phyloP scores from a whole-genome alignment of 2,888 invertebrate genomes.

The Callosobruchus maculatus region DNA sequence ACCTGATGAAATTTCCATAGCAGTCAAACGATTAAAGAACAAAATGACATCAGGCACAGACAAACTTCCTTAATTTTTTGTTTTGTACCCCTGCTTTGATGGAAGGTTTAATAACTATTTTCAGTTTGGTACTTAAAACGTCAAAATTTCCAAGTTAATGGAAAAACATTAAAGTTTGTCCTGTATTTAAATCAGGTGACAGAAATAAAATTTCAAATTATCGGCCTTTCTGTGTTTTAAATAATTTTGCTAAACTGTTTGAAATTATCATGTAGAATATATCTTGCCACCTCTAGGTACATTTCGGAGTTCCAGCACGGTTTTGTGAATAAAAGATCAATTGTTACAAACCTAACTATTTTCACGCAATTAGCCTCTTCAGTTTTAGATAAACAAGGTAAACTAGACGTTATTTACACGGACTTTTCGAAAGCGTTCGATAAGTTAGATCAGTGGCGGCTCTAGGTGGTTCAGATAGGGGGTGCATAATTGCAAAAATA shows the following conservation, averaged over 20 bases:
- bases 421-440: constrained; percentile 3
- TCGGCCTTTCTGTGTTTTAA: no score
- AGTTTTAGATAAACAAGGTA: not conserved
- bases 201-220: not conserved
- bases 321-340: constrained; percentile 7
- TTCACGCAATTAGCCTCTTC: not conserved
- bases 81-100: constrained; percentile 3
- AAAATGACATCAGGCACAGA: constrained; percentile 9
- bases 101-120: constrained; percentile 2
- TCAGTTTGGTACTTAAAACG: not conserved
- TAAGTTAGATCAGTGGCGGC: no score
- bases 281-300: no score
- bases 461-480: no score
- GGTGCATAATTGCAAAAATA: no score
- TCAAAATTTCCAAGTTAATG: constrained; percentile 2
- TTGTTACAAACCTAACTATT: constrained; percentile 4
- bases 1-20: constrained; percentile 6
- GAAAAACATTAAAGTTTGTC: constrained; percentile 5
- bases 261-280: no score
- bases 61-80: constrained; percentile 9
- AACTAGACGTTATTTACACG: not conserved
- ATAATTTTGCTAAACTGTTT: no score
- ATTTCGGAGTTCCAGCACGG: not conserved
- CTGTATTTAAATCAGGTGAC: not conserved
- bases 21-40: constrained; percentile 7